Evolutionary conservation across 2,888 invertebrate species (phyloP), one percentile per base, ranked within the genome.

Genomic region (Terebella lapidaria): DNA sequence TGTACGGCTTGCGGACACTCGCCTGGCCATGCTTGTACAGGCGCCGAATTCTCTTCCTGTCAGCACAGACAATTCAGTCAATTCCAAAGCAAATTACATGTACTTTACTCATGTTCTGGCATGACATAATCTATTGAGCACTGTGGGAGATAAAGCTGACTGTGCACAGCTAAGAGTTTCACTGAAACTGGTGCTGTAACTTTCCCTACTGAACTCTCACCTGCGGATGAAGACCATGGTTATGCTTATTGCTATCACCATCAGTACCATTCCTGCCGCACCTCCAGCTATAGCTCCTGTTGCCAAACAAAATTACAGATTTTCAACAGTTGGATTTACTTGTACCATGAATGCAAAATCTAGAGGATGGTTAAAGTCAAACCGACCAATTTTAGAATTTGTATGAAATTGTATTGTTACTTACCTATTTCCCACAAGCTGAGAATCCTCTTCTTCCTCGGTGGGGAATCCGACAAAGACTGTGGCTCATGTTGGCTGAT

Each of bases 271-370:
- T 20, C 59, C 25, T 5, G 56, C 54, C 24, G n/a, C 47, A n/a
- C 45, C 59, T 3, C 59, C 59, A 22, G 29, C 54, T 22, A 59
- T 56, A 5, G 47, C 28, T 45, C 59, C 59, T 59, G 58, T 20
- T 5, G 22, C 24, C 15, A 49, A 49, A 20, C 10, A 53, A 10
- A 53, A 10, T 25, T 25, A 25, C n/a, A n/a, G n/a, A n/a, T n/a
- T n/a, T n/a, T n/a, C n/a, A n/a, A n/a, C n/a, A n/a, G n/a, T n/a
- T n/a, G n/a, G n/a, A n/a, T n/a, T n/a, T n/a, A n/a, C n/a, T n/a
- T n/a, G n/a, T n/a, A n/a, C n/a, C n/a, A n/a, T n/a, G n/a, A n/a
- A n/a, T n/a, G n/a, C n/a, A n/a, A n/a, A n/a, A n/a, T n/a, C n/a
- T n/a, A n/a, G n/a, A n/a, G n/a, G n/a, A n/a, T n/a, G n/a, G n/a